Percentiles rank a stretch among this genome's conserved stretches.
Evolutionary conservation across 2,888 invertebrate genomes (phyloP).

Genomic region (Amaurobius ferox): DNA sequence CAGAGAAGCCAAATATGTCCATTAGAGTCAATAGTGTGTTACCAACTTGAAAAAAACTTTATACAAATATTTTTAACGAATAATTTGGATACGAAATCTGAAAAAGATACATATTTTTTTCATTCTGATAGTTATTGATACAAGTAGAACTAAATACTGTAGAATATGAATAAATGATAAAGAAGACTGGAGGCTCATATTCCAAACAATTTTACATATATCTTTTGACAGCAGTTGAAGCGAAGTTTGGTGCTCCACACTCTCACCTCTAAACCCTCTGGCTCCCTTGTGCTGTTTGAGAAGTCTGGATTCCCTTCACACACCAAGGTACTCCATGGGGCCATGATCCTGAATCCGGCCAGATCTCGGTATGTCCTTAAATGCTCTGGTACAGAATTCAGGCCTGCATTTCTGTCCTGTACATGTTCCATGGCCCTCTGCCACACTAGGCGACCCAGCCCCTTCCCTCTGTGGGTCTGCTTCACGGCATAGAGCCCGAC

Average conservation of each 20-base stretch:
- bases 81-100: too few species aligned
- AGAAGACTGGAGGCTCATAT: too few species aligned
- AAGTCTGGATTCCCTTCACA: constrained; percentile 43
- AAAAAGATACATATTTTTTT: too few species aligned
- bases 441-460: constrained; percentile 73
- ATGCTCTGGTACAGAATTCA: constrained; percentile 74
- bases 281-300: background rate
- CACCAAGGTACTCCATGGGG: constrained; percentile 46
- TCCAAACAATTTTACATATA: too few species aligned
- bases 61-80: too few species aligned
- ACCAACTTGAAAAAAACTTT: too few species aligned
- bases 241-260: background rate
- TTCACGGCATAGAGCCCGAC: constrained; percentile 74
- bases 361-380: constrained; percentile 73
- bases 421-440: constrained; percentile 72
- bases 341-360: constrained; percentile 63
- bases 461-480: constrained; percentile 66
- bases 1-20: too few species aligned
- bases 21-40: too few species aligned
- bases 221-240: too few species aligned
- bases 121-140: too few species aligned
- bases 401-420: constrained; percentile 72
- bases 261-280: constrained; percentile 48
- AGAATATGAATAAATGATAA: too few species aligned
- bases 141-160: too few species aligned